Evolutionary conservation across 2,888 invertebrate species (phyloP), one percentile per base, ranked within the genome.

Genomic region (Stictocephala bisonia): DNA sequence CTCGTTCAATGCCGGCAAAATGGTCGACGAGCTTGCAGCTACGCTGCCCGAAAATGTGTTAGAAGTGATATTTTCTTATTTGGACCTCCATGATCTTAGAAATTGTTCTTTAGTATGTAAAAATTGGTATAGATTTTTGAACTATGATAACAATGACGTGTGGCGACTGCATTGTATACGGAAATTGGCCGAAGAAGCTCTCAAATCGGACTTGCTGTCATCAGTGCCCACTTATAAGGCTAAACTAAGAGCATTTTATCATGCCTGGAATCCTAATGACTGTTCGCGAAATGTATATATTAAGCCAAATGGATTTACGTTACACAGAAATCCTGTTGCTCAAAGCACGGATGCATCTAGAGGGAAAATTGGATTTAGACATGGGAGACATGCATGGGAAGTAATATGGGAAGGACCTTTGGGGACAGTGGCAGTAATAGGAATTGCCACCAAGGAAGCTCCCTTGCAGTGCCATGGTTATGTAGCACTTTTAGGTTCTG

Each of bases 401-500:
- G 93, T 98, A 7, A 95, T 96, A 84, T 98, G 97, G 97, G 97
- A 97, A 86, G 98, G 99, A 15, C 99, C 99, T 2, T 85, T 99
- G 75, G 99, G 99, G 9, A 99, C 99, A 1, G 98, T 99, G 22
- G 99, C 99, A 50, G 97, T 99, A 50, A 93, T 99, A 81, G 99
- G 96, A 41, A 92, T 97, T 81, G 94, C 97, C 53, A 97, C 97
- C 0, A 95, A 94, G 86, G 96, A 98, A 82, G 96, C 98, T 9
- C 90, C 95, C 41, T 86, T 98, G 76, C 95, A 98, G 83, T 95
- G 95, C 84, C 95, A 93, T 81, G 98, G 99, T 71, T 99, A 99
- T 86, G 93, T 97, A 66, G 94, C 97, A 7, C 86, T 99, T 74
- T 86, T 99, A 76, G 99, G 99, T 29, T 93, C 95, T 3, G 97